Base-by-base conservation (phyloP, 2,113 vertebrate species). In the Salvelinus namaycush region DNA sequence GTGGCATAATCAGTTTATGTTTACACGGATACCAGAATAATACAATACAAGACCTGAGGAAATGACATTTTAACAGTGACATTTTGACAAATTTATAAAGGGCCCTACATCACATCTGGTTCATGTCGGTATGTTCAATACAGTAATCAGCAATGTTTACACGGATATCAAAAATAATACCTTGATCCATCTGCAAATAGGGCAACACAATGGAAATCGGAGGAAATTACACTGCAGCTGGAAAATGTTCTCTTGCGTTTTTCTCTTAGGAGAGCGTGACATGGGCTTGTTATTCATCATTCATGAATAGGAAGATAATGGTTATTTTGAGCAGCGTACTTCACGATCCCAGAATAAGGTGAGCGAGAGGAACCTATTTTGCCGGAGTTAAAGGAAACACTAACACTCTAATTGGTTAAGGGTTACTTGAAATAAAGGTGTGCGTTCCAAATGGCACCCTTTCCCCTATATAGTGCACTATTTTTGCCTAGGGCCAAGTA, bases 291-390 rank as follows among this genome's bases (percentile, higher is more conserved):
- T 48, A 70, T 24, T 70, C 34, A 24, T 70, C 39, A 70, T 70
- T 70, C 39, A 44, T 70, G 68, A 70, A 48, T 39, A 48, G 39
- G 34, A n/a, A 68, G 67, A 70, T 70, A 70, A 70, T 39, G 20
- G 39, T 70, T 70, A 70, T 70, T 70, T 49, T 70, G 34, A 70
- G 68, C 68, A 11, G 7, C 9, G 7, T 22, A 18, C 18, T 20
- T 20, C 31, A 3, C 67, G 1, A 16, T 11, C 31, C 5, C 16
- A 4, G 13, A 20, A 39, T 44, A 51, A 31, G 39, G 67, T 68
- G 27, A 68, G 6, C 6, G 7, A 68, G 27, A 34, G 12, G 66
- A 68, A 16, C 5, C 34, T 34, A 34, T 34, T 34, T 34, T 34
- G 34, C 34, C 6, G 0, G 34, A 39, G 39, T 39, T 9, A 39